These are phyloP conservation scores for Poicephalus gulielmi DNA, from an alignment of 2,113 vertebrate genomes.

Conservation along the genomic window DNA sequence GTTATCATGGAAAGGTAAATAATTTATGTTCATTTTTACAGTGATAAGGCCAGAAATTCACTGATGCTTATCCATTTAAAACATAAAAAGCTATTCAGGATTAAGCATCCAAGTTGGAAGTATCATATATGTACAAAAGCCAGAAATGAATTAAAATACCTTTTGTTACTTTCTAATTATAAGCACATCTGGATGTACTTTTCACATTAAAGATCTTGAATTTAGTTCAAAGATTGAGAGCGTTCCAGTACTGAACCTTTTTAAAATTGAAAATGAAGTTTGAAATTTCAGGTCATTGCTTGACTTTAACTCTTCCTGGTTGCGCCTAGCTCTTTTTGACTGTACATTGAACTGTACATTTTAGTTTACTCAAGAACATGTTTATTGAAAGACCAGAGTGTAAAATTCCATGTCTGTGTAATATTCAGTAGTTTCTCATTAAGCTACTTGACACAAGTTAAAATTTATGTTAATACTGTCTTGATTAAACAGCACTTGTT, in stretches of 20 bases:
- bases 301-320: background rate
- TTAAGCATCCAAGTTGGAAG: background rate
- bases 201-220: background rate
- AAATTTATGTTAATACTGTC: slow-evolving; percentile 45
- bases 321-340: background rate
- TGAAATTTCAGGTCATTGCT: background rate
- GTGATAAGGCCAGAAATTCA: background rate
- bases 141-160: background rate
- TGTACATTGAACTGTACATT: background rate
- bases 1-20: background rate
- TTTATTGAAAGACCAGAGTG: background rate
- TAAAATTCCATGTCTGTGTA: background rate
- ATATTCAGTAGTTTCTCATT: slow-evolving; percentile 34
- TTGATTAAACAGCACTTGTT: slow-evolving; percentile 51
- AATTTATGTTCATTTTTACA: background rate
- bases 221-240: background rate
- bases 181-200: background rate
- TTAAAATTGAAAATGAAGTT: background rate
- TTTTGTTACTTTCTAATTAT: background rate
- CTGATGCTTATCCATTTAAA: background rate
- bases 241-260: background rate
- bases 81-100: background rate
- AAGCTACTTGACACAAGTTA: slow-evolving; percentile 35
- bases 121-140: background rate
- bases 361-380: background rate